A percentile compares a stretch with the other conserved stretches of the same genome.
Conservation (phyloP, 2,888 invertebrate species). For the Acrocyrtus sp. region DNA sequence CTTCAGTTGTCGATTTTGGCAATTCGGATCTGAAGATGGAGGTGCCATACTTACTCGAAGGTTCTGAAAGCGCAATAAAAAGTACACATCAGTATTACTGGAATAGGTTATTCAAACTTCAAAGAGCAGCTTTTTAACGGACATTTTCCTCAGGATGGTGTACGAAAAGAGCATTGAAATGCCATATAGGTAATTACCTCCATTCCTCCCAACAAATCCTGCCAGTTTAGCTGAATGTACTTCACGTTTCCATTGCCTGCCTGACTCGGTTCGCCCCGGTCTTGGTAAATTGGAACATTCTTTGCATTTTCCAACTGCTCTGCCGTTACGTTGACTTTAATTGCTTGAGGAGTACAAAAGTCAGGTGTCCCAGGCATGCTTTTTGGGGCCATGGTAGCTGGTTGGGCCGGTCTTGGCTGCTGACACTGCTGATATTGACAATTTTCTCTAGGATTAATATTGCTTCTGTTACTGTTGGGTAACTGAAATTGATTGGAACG, state of each 20-base stretch:
- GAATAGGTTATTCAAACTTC: neutral
- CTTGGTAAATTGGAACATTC: slow-evolving; percentile 13
- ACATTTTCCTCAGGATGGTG: neutral
- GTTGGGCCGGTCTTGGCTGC: slow-evolving; percentile 2
- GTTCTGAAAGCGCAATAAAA: neutral
- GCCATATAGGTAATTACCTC: slow-evolving; percentile 33
- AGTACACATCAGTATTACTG: neutral
- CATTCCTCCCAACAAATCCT: slow-evolving; percentile 56
- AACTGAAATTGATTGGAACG: neutral
- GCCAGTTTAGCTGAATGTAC: slow-evolving; percentile 56
- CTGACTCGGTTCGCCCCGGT: slow-evolving; percentile 22
- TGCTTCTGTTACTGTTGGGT: neutral
- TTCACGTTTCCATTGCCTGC: slow-evolving; percentile 39
- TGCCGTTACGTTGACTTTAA: slow-evolving; percentile 49
- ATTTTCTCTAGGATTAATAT: neutral
- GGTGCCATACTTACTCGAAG: slow-evolving; percentile 55
- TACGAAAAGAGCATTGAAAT: too few species aligned
- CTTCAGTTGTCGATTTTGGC: slow-evolving; percentile 51
- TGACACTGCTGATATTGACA: slow-evolving; percentile 15
- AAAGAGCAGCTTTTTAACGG: neutral
- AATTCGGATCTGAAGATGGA: slow-evolving; percentile 22
- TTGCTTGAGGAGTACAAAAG: slow-evolving; percentile 36
- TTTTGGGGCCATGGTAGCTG: slow-evolving; percentile 11
- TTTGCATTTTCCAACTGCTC: slow-evolving; percentile 37
- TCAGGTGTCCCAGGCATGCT: neutral